These are phyloP conservation scores for Heliopora coerulea DNA, from an alignment of 92 coral and sea anemone species.

Conservation along the genomic window DNA sequence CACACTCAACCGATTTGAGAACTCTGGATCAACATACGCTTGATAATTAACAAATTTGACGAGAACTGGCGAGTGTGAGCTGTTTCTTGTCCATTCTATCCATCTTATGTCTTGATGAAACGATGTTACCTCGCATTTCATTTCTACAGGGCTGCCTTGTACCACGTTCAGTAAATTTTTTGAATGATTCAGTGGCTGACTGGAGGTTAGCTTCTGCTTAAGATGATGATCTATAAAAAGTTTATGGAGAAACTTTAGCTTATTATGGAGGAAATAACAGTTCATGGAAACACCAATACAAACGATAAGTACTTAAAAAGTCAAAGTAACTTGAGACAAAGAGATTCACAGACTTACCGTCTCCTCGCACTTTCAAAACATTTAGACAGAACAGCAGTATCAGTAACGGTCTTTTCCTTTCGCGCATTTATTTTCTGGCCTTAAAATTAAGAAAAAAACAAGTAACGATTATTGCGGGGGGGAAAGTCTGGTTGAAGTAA, in stretches of 20 bases:
- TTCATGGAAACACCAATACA: neutral
- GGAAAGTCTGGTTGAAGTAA: no score
- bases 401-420: neutral
- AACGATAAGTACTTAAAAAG: no score
- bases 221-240: neutral
- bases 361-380: constrained; percentile 9
- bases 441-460: neutral
- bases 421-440: constrained; percentile 8
- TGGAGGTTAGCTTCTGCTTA: neutral
- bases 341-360: constrained; percentile 24
- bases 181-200: neutral
- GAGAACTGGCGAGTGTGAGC: constrained; percentile 68
- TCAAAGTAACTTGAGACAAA: no score
- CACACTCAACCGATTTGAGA: constrained; percentile 74
- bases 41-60: constrained; percentile 80
- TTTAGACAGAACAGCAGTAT: constrained; percentile 17
- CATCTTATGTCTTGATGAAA: constrained; percentile 11
- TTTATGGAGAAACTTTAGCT: no score
- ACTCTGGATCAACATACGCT: constrained; percentile 66
- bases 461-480: no score
- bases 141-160: constrained; percentile 9
- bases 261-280: neutral
- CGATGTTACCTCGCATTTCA: constrained; percentile 7
- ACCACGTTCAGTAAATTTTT: neutral
- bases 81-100: constrained; percentile 81